Percentiles rank a stretch among this genome's conserved stretches.
phyloP scores from a whole-genome alignment of 1,140 invertebrate genomes.

The Drosophila triauraria region DNA sequence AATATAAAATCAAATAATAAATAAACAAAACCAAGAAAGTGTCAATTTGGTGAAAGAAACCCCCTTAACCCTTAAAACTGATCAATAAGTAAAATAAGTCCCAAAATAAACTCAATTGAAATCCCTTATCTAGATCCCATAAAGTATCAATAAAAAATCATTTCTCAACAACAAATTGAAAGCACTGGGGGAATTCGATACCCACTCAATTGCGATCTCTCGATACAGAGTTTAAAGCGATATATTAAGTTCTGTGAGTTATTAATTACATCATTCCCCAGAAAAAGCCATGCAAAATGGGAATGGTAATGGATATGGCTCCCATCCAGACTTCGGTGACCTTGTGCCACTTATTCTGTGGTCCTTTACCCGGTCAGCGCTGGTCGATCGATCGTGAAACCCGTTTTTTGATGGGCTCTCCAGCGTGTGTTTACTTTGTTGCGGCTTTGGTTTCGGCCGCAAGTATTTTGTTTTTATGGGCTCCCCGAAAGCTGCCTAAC shows the following conservation, averaged over 20 bases:
- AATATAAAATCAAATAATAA: neutral
- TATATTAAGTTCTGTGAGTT: constrained; percentile 8
- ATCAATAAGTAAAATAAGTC: neutral
- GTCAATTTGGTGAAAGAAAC: neutral
- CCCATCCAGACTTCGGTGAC: constrained; percentile 43
- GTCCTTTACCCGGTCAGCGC: constrained; percentile 68
- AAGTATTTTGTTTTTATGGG: constrained; percentile 55
- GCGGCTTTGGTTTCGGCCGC: constrained; percentile 24
- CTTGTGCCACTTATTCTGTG: constrained; percentile 78
- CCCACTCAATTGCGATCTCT: constrained; percentile 1
- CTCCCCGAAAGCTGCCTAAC: constrained; percentile 74
- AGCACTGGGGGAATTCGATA: constrained; percentile 4
- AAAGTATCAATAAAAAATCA: constrained; percentile 2
- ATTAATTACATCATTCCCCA: constrained; percentile 28
- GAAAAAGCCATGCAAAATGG: constrained; percentile 8
- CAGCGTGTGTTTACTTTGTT: constrained; percentile 53
- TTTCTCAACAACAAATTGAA: neutral
- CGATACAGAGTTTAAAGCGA: neutral
- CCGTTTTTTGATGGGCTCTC: constrained; percentile 59
- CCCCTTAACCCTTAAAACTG: too few relatives aligned
- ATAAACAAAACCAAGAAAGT: neutral
- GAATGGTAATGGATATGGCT: constrained; percentile 20
- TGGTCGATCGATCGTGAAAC: constrained; percentile 51
- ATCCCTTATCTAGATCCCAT: constrained; percentile 10
- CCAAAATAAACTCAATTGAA: neutral